Percentiles rank a stretch among this genome's conserved stretches.
Evolutionary conservation across 2,888 invertebrate species (phyloP).

Genomic region (Sinopyrophorus schimmeli): DNA sequence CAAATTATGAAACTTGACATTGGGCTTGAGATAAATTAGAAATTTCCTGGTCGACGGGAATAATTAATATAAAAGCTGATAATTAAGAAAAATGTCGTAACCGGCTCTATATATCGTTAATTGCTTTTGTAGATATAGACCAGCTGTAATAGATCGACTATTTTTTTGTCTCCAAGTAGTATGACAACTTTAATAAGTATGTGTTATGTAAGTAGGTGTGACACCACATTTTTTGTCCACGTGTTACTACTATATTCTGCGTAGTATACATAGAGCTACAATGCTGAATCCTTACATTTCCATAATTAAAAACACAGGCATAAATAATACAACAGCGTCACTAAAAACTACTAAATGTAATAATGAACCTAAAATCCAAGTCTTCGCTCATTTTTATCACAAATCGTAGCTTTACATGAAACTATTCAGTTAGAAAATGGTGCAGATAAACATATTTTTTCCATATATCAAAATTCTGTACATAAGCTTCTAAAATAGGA

Average conservation of each 20-base stretch:
- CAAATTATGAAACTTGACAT: conserved; percentile 10
- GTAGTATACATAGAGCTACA: conserved; percentile 9
- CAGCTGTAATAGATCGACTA: conserved; percentile 21
- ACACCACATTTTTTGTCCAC: conserved; percentile 24
- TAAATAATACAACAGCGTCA: too few relatives aligned
- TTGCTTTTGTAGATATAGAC: conserved; percentile 23
- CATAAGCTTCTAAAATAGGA: too few relatives aligned
- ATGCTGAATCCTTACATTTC: too few relatives aligned
- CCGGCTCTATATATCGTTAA: conserved; percentile 18
- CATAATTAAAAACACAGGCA: too few relatives aligned
- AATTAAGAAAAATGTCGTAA: conserved; percentile 27
- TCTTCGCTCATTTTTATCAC: too few relatives aligned
- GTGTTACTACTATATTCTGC: conserved; percentile 19
- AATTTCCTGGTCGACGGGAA: conserved; percentile 13
- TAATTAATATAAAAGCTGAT: conserved; percentile 24
- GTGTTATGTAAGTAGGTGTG: conserved; percentile 27
- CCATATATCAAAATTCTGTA: too few relatives aligned
- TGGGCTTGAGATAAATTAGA: conserved; percentile 17
- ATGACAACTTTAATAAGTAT: conserved; percentile 24
- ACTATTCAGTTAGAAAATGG: too few relatives aligned
- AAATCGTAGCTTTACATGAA: too few relatives aligned
- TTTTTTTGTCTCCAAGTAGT: conserved; percentile 18
- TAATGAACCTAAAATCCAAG: too few relatives aligned
- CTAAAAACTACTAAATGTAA: too few relatives aligned
- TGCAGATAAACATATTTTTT: too few relatives aligned